Percentiles rank a stretch among this genome's conserved stretches.
Conservation (phyloP, 2,113 vertebrate species). For the human (Homo sapiens) region DNA sequence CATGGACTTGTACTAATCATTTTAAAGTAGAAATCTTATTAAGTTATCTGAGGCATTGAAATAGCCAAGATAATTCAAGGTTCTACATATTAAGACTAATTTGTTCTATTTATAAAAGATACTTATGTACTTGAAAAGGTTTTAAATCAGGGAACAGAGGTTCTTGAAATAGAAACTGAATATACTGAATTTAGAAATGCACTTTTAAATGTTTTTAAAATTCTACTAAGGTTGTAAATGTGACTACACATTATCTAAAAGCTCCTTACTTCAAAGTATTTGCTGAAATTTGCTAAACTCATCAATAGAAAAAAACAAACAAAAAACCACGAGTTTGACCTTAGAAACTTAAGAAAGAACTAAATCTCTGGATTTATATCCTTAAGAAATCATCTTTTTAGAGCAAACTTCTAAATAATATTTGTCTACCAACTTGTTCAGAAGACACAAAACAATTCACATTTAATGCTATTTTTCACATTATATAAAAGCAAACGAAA, state of each 20-base stretch:
- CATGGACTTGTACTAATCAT: not conserved
- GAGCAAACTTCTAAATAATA: not conserved
- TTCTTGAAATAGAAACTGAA: not conserved
- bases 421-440: not conserved
- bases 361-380: not conserved
- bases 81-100: not conserved
- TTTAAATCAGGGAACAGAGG: not conserved
- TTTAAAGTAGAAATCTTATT: not conserved
- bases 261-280: not conserved
- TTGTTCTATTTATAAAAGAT: not conserved
- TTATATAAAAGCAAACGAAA: not conserved
- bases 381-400: not conserved
- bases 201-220: not conserved
- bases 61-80: not conserved
- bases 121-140: not conserved
- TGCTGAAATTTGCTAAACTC: not conserved
- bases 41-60: not conserved
- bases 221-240: not conserved
- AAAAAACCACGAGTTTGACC: not conserved
- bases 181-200: not conserved
- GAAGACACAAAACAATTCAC: constrained; percentile 1
- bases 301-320: not conserved
- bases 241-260: not conserved
- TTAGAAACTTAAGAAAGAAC: not conserved
- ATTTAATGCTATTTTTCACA: not conserved